phyloP scores from a whole-genome alignment of 1,140 invertebrate genomes.

The Colletes latitarsis region DNA sequence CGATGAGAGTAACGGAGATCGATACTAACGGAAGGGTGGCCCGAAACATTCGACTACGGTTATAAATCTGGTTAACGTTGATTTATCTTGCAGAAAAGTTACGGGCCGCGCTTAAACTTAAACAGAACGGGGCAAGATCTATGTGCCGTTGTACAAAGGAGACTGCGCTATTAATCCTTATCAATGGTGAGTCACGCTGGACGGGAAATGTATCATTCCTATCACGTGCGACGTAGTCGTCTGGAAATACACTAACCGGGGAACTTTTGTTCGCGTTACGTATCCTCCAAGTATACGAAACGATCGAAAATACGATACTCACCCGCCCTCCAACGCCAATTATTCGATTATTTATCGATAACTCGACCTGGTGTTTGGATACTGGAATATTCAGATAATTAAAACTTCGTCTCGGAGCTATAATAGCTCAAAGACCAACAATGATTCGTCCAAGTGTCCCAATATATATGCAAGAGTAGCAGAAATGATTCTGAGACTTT shows the following conservation, averaged over 20 bases:
- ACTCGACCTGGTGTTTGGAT: too few species aligned
- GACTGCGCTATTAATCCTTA: constrained; percentile 36
- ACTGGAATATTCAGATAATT: too few species aligned
- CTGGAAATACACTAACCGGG: background rate
- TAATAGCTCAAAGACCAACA: too few species aligned
- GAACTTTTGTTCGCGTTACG: background rate
- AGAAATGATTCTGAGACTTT: background rate
- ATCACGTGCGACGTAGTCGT: background rate
- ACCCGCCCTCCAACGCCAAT: too few species aligned
- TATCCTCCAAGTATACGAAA: too few species aligned
- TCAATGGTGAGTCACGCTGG: constrained; percentile 26
- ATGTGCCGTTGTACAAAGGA: constrained; percentile 16
- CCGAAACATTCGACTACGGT: constrained; percentile 36
- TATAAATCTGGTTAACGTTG: constrained; percentile 48
- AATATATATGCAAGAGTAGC: too few species aligned
- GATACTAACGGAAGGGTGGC: constrained; percentile 26
- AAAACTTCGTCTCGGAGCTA: too few species aligned
- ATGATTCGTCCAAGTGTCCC: too few species aligned
- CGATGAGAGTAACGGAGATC: constrained; percentile 22
- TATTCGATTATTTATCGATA: too few species aligned
- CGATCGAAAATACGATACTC: too few species aligned
- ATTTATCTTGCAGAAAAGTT: constrained; percentile 50
- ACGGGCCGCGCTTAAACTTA: constrained; percentile 29
- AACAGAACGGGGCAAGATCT: constrained; percentile 27
- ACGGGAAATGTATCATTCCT: constrained; percentile 14